These are phyloP conservation scores for Crax fasciolata DNA, from an alignment of 2,797 vertebrate species.

Conservation along the genomic window DNA sequence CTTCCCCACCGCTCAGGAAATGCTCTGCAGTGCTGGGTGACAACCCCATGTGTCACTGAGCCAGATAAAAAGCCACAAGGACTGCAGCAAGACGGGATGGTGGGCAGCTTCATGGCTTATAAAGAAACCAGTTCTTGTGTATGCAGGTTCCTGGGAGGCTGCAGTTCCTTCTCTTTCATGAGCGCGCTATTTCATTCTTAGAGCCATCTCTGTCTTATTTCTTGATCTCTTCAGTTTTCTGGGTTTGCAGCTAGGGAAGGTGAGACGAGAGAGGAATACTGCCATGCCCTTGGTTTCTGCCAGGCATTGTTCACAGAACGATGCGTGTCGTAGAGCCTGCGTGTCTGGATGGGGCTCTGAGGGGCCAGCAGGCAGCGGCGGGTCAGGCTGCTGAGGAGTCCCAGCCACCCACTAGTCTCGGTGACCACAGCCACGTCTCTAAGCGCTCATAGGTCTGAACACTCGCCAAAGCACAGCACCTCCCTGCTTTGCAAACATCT, in stretches of 20 bases:
- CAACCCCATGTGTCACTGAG: neutral
- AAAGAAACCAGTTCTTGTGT: neutral
- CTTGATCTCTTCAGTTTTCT: neutral
- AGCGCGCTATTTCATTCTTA: neutral
- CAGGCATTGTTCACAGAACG: neutral
- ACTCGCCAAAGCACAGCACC: neutral
- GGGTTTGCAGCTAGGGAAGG: neutral
- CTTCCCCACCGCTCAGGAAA: neutral
- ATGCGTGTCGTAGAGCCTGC: too few species aligned
- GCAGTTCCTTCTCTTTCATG: neutral
- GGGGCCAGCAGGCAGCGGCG: neutral
- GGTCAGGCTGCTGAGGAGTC: neutral
- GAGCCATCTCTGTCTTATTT: neutral
- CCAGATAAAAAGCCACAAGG: fast-evolving
- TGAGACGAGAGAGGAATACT: fast-evolving
- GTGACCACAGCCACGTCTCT: fast-evolving
- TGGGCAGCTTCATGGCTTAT: neutral
- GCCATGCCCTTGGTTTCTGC: neutral
- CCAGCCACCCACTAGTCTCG: neutral
- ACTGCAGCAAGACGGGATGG: neutral
- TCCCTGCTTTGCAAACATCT: neutral
- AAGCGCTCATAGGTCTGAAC: neutral
- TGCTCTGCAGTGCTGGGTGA: neutral
- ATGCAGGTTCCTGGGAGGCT: neutral
- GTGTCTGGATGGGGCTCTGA: neutral